phyloP scores from a whole-genome alignment of 1,140 invertebrate species.

The Drosophila melanica region DNA sequence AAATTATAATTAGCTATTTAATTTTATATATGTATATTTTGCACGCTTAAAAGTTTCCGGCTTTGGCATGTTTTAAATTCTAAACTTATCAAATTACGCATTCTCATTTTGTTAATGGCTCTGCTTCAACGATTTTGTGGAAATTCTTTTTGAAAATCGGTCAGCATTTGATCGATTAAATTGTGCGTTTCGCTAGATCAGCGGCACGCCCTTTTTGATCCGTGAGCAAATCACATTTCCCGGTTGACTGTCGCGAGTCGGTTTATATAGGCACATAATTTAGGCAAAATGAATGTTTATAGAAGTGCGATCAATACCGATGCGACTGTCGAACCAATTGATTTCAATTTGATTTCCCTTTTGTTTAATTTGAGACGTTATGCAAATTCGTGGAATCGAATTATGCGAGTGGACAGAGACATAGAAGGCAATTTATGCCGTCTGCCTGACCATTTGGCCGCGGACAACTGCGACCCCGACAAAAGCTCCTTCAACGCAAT shows the following conservation, averaged over 20 bases:
- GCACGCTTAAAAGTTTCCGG: conserved; percentile 5
- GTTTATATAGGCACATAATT: background rate
- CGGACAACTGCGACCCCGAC: background rate
- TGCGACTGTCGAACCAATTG: conserved; percentile 59
- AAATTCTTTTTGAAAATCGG: conserved; percentile 41
- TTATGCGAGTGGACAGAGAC: conserved; percentile 31
- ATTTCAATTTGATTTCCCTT: conserved; percentile 68
- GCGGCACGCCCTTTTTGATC: conserved; percentile 26
- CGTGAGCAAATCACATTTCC: conserved; percentile 27
- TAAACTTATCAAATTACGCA: conserved; percentile 57
- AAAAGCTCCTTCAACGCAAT: conserved; percentile 1
- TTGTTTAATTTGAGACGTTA: conserved; percentile 34
- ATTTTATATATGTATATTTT: background rate
- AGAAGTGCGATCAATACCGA: background rate
- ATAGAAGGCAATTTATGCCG: conserved; percentile 1
- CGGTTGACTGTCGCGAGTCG: conserved; percentile 3
- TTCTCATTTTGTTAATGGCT: conserved; percentile 1
- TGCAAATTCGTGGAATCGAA: conserved; percentile 60
- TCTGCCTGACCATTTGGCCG: background rate
- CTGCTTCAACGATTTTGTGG: conserved; percentile 1
- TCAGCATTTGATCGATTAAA: conserved; percentile 47
- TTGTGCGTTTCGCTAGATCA: background rate
- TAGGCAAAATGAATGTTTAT: background rate
- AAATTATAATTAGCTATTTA: background rate
- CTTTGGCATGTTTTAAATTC: conserved; percentile 14